A percentile compares a stretch with the other conserved stretches of the same genome.
phyloP scores from a whole-genome alignment of 2,888 invertebrate species.

The Aporophyla lueneburgensis region DNA sequence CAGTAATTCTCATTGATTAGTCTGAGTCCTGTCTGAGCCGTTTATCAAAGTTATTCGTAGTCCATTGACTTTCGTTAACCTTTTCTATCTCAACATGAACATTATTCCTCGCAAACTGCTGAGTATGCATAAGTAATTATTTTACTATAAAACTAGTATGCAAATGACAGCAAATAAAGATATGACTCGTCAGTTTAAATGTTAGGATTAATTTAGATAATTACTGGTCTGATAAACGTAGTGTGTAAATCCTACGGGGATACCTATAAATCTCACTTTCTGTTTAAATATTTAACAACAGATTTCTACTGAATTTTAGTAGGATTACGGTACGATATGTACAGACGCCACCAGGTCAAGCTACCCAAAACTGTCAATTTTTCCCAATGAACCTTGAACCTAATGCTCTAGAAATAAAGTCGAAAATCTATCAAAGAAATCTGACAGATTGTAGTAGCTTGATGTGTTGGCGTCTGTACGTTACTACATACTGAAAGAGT shows the following conservation, averaged over 20 bases:
- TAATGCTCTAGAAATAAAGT: too few species aligned
- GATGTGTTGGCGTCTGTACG: too few species aligned
- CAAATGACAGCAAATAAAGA: slow-evolving; percentile 6
- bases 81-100: slow-evolving; percentile 1
- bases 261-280: too few species aligned
- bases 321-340: not conserved
- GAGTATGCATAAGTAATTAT: slow-evolving; percentile 12
- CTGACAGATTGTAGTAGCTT: too few species aligned
- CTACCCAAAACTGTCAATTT: too few species aligned
- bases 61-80: slow-evolving; percentile 3
- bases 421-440: too few species aligned
- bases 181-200: not conserved
- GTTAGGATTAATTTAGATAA: not conserved
- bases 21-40: slow-evolving; percentile 25
- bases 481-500: not conserved
- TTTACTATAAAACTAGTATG: slow-evolving; percentile 1
- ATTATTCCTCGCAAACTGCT: not conserved
- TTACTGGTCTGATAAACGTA: not conserved
- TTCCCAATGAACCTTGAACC: too few species aligned
- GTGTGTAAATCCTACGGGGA: too few species aligned
- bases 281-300: not conserved
- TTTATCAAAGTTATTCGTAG: slow-evolving; percentile 2
- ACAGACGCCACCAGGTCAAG: too few species aligned
- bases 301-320: not conserved
- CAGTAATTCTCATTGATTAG: slow-evolving; percentile 24